A percentile compares a stretch with the other conserved stretches of the same genome.
phyloP scores from a whole-genome alignment of 2,888 invertebrate species.

The Lithophane leautieri region DNA sequence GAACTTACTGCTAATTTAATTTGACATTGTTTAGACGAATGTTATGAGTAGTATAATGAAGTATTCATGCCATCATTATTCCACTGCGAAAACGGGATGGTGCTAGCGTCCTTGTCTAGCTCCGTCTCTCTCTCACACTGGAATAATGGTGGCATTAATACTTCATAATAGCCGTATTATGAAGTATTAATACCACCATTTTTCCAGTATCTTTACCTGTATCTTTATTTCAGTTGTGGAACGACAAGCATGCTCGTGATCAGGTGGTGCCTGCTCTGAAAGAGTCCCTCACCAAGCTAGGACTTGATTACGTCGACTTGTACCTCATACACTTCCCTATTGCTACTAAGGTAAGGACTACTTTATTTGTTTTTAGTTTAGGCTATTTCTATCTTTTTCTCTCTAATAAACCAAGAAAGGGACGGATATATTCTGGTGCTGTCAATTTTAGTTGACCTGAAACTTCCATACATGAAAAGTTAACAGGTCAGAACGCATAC shows the following conservation, averaged over 20 bases:
- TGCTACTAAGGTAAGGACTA: conserved; percentile 74
- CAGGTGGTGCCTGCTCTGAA: conserved; percentile 81
- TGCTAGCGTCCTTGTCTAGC: too few relatives aligned
- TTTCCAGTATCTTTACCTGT: too few relatives aligned
- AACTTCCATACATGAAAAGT: background rate
- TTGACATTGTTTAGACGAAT: background rate
- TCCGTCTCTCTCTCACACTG: too few relatives aligned
- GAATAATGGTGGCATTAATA: too few relatives aligned
- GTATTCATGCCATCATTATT: too few relatives aligned
- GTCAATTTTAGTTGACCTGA: background rate
- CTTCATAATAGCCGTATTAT: too few relatives aligned
- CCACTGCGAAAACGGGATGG: too few relatives aligned
- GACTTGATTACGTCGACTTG: conserved; percentile 82
- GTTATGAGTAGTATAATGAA: background rate
- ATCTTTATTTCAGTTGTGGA: conserved; percentile 79
- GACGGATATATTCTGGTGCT: background rate
- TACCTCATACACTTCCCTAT: conserved; percentile 84
- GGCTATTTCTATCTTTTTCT: background rate
- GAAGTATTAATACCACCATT: too few relatives aligned
- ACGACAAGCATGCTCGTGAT: conserved; percentile 77
- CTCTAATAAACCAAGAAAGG: background rate
- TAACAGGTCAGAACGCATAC: too few relatives aligned
- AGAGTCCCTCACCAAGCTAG: conserved; percentile 78
- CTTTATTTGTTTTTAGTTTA: background rate
- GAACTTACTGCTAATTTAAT: background rate